phyloP scores from a whole-genome alignment of 2,888 invertebrate genomes.

The Chloroclysta siterata region DNA sequence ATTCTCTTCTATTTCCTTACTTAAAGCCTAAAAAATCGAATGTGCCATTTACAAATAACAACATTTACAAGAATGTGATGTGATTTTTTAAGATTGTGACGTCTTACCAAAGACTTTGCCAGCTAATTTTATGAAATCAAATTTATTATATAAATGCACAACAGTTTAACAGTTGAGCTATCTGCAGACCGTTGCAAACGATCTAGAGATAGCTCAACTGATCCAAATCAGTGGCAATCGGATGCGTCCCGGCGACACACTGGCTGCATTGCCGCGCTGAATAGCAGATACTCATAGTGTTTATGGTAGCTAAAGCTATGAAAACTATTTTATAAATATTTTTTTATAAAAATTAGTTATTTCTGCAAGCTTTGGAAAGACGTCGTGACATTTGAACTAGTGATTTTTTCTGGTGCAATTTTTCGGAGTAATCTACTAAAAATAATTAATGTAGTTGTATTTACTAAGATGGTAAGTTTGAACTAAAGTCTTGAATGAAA shows the following conservation, averaged over 20 bases:
- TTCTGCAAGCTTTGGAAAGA: slow-evolving; percentile 26
- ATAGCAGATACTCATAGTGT: too few species aligned
- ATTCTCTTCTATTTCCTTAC: slow-evolving; percentile 3
- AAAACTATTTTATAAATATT: slow-evolving; percentile 13
- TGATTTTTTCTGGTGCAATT: slow-evolving; percentile 58
- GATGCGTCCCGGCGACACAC: too few species aligned
- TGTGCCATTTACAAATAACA: slow-evolving; percentile 40
- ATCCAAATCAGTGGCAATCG: too few species aligned
- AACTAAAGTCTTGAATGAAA: slow-evolving; percentile 39
- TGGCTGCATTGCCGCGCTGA: too few species aligned
- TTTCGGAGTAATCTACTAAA: slow-evolving; percentile 51
- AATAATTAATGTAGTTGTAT: slow-evolving; percentile 37
- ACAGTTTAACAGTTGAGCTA: too few species aligned
- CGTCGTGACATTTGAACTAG: slow-evolving; percentile 40
- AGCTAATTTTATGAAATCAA: slow-evolving; percentile 9
- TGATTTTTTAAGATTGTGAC: slow-evolving; percentile 34
- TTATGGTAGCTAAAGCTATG: background rate
- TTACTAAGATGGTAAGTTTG: slow-evolving; percentile 37
- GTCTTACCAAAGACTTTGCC: slow-evolving; percentile 25
- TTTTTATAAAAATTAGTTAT: background rate
- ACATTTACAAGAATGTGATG: slow-evolving; percentile 29
- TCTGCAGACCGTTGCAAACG: too few species aligned
- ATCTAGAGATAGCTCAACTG: too few species aligned
- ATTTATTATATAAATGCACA: too few species aligned
- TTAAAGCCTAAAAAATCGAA: slow-evolving; percentile 31